Base-by-base conservation (phyloP, 1,140 invertebrate species). In the Tetramorium simillimum region DNA sequence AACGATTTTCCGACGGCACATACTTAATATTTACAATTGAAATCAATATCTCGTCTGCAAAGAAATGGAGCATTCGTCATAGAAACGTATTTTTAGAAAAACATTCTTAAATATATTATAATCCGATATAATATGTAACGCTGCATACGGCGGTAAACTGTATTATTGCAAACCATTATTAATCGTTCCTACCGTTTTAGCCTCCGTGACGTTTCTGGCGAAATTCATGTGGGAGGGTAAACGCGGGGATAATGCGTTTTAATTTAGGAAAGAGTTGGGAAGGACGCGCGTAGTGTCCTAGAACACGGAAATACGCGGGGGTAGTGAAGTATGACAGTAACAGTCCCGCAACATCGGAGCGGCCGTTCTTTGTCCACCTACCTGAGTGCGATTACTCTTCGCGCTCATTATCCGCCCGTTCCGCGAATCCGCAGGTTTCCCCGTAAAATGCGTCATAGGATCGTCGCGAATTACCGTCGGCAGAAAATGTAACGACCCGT, bases 371-470 rank as follows among this genome's bases (percentile, higher is more conserved):
- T 84, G 69, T 81, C 49, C 18, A 37, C 40, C 40, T 84, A 73
- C 62, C 62, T 75, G 80, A 82, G 24, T 37, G 43, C 43, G 80
- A 84, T 84, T 73, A 84, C 40, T 75, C 69, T 75, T 84, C 24
- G 37, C 69, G 80, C 56, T 84, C 69, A 84, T 84, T 84, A 84
- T 73, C 40, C 80, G 40, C 53, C 40, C 24, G 69, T 84, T 84
- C 80, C 69, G n/a, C 40, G 80, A 84, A 84, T 75, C 16, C 80
- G 51, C n/a, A 43, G 80, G 40, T 84, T 84, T 84, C 80, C 7
- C 53, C 53, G 80, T 84, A 84, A 84, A 84, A 84, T 75, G 80
- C 69, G 69, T 84, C 80, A 84, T 70, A 84, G 69, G 14, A 84
- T 84, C 80, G 72, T 40, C 18, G 77, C 56, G 40, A 75, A 58